Base-by-base conservation (phyloP, 2,888 invertebrate species). In the Pemphredon lugubris region DNA sequence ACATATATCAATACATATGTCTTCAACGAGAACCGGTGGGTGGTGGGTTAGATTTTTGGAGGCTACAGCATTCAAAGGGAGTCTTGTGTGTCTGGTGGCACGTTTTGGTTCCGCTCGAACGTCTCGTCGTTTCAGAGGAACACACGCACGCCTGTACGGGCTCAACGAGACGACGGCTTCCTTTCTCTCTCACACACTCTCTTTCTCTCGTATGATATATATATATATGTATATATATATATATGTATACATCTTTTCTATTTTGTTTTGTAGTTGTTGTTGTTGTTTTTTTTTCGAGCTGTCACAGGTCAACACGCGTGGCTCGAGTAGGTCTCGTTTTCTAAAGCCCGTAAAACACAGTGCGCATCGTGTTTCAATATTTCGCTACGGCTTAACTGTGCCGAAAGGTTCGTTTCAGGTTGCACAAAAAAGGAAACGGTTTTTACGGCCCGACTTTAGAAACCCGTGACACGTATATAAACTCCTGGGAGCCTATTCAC, bases 31-130 rank as follows among this genome's bases (percentile, higher is more conserved):
- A 69, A 69, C 57, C 67, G 63, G 63, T 77, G 76, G 77, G 79
- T 77, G 73, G 78, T 79, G 81, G 79, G 84, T 84, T 83, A 83
- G 77, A 83, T 78, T 81, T 76, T 82, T 84, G 83, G 85, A 85
- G 76, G 76, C 86, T 86, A 85, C 84, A 82, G 84, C 85, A 86
- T 84, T 86, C 83, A 82, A 82, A 83, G 75, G 80, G 48, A 63
- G 39, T 72, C 63, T 73, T 73, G 64, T 75, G 75, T 75, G 45
- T 75, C 60, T 71, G 64, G 65, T 75, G 66, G 44, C 65, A 70
- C 67, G 60, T 65, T 42, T 69, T 60, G 7, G 53, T 66, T 60
- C 39, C 60, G 67, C 64, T 64, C 71, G 64, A 64, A 71, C 57
- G 60, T 75, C 75, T 75, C 61, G 64, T 47, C 75, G 64, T 61